Evolutionary conservation across 1,140 invertebrate genomes (phyloP), one percentile per base, ranked within the genome.

Genomic region (Aethina tumida): DNA sequence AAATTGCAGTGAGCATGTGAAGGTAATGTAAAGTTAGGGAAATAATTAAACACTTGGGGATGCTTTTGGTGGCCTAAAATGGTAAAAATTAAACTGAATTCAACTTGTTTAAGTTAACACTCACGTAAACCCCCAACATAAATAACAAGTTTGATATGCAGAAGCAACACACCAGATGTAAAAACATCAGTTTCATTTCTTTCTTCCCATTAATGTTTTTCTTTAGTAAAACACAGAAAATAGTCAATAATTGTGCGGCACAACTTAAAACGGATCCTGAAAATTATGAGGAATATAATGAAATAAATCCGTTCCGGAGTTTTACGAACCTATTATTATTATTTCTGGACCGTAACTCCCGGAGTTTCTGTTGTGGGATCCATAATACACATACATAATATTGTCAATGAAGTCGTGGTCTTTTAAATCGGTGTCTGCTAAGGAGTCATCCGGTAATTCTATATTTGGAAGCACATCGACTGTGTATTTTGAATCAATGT

Each of bases 11-110:
- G 0, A 74, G 70, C 19, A 81, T 62, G 51, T 81, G 75, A 6
- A 78, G 66, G 56, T 80, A 81, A 56, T 81, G 77, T 8, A 81
- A 59, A 3, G 77, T 56, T 5, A 81, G 49, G 1, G 78, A 75
- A 12, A 79, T 70, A 8, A 70, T 64, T 45, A 76, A 66, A 49
- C 79, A 81, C 43, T 72, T 67, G 4, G 69, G 59, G 36, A 59
- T 58, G 19, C 68, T 71, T 45, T 71, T 71, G 0, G 72, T 71
- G 5, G 74, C 72, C 74, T 80, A 56, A 34, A 61, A 58, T 41
- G 16, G 50, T 48, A 31, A 39, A 34, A 43, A 18, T 27, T 6
- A 6, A 22, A 5, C 16, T 15, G 14, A 2, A 41, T 3, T 8
- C 16, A 10, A 2, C 13, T 12, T 2, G 6, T 10, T 17, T 2